Evolutionary conservation across 2,888 invertebrate species (phyloP), one percentile per base, ranked within the genome.

Genomic region (Drosophila mimica): DNA sequence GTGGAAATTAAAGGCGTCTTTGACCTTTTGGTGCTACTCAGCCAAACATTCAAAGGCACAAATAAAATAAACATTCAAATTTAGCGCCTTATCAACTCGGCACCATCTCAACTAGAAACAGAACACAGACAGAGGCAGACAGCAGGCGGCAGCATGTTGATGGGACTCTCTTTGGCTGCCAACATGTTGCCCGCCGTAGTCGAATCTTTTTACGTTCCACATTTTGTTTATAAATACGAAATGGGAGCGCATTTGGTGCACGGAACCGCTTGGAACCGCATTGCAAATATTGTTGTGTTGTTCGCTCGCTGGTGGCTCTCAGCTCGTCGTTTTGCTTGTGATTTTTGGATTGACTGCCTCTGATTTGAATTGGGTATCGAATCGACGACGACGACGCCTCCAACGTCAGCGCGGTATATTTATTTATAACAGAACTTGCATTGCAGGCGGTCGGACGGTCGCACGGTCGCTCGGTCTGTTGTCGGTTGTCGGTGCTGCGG

Each of bases 241-340:
- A 75, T 86, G 77, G 79, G 80, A 86, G 84, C 83, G 77, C 76
- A 77, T 76, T 78, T 73, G 82, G 90, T 91, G 88, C 91, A 88
- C 88, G 92, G 91, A 90, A 91, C 90, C 85, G 91, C 81, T 89
- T 92, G 91, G 92, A 91, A 91, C 90, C 84, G 80, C 83, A 79
- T 80, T 87, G 90, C 88, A 87, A 90, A 88, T 78, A 76, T 56
- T 51, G 33, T 38, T 56, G 25, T 53, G 34, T 58, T 43, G 61
- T 65, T 65, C 59, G 48, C 53, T 57, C 36, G 38, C 65, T 64
- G 58, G 54, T 64, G 58, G 54, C 72, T 80, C 70, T 64, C 64
- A n/a, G 70, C 59, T 59, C 36, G 38, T 17, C n/a, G 36, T 36
- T 25, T 13, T 78, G 63, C 66, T 70, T 76, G 78, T 70, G 86